These are phyloP conservation scores for Trimorus sp. DNA, from an alignment of 2,888 invertebrate species.

Conservation along the genomic window DNA sequence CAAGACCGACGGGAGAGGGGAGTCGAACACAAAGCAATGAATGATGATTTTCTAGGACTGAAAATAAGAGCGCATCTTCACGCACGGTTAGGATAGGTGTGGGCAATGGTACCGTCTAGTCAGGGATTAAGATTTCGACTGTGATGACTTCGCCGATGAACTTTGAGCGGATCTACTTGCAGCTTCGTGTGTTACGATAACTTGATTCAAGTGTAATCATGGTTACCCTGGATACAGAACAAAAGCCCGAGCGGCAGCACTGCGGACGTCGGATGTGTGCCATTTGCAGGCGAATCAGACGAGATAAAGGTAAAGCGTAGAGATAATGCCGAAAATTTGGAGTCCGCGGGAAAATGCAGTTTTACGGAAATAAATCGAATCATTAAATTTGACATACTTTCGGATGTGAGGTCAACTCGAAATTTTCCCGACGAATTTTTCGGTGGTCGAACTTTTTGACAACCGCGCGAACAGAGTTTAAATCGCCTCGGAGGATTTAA, in stretches of 20 bases:
- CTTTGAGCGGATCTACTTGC: constrained; percentile 34
- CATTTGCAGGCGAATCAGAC: constrained; percentile 80
- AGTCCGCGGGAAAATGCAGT: no score
- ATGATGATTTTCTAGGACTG: constrained; percentile 66
- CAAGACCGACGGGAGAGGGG: neutral
- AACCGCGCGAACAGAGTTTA: no score
- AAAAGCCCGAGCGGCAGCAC: constrained; percentile 80
- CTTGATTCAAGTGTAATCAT: constrained; percentile 70
- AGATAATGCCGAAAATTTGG: constrained; percentile 9
- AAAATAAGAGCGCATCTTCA: constrained; percentile 48
- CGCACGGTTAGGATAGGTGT: constrained; percentile 6
- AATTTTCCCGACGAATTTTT: no score
- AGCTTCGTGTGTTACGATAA: constrained; percentile 25
- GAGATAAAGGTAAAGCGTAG: constrained; percentile 79
- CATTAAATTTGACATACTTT: neutral
- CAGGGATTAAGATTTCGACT: constrained; percentile 48
- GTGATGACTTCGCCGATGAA: constrained; percentile 59
- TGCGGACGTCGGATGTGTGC: constrained; percentile 81
- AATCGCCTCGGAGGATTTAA: no score
- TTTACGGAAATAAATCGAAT: no score
- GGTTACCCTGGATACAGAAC: constrained; percentile 81
- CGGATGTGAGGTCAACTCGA: no score
- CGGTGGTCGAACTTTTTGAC: no score
- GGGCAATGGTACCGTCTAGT: constrained; percentile 50
- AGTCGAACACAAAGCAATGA: constrained; percentile 20